phyloP scores from a whole-genome alignment of 2,888 invertebrate species.

The Ecdyonurus torrentis region DNA sequence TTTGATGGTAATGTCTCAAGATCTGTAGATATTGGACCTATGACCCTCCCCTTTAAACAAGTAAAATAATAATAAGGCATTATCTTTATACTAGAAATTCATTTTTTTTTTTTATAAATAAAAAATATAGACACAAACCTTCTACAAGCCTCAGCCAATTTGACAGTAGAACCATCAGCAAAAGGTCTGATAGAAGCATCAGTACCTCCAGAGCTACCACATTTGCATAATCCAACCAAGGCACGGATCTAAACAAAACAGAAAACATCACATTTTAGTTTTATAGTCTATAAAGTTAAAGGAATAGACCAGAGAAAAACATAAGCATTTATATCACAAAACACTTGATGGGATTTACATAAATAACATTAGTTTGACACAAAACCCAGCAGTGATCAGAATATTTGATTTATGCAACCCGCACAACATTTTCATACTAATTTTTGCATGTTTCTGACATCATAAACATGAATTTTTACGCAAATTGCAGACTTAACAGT shows the following conservation, averaged over 20 bases:
- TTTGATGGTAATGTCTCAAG: too few species aligned
- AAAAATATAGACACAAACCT: conserved; percentile 33
- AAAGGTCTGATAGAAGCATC: conserved; percentile 91
- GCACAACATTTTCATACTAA: too few species aligned
- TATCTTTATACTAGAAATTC: not conserved
- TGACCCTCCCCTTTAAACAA: not conserved
- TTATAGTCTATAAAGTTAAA: too few species aligned
- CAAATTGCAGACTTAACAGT: too few species aligned
- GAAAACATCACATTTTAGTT: conserved; percentile 1
- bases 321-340: not conserved
- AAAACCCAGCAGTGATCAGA: too few species aligned
- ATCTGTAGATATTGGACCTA: not conserved
- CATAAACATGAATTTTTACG: too few species aligned
- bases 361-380: too few species aligned
- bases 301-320: not conserved
- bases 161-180: conserved; percentile 84
- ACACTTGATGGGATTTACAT: too few species aligned
- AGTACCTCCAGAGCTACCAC: conserved; percentile 86
- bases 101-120: not conserved
- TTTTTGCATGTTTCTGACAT: too few species aligned
- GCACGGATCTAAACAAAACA: conserved; percentile 38
- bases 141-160: conserved; percentile 86
- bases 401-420: too few species aligned
- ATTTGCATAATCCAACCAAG: conserved; percentile 84
- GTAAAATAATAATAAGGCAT: not conserved